These are phyloP conservation scores for Rhagonycha lutea DNA, from an alignment of 2,888 invertebrate species.

Conservation along the genomic window DNA sequence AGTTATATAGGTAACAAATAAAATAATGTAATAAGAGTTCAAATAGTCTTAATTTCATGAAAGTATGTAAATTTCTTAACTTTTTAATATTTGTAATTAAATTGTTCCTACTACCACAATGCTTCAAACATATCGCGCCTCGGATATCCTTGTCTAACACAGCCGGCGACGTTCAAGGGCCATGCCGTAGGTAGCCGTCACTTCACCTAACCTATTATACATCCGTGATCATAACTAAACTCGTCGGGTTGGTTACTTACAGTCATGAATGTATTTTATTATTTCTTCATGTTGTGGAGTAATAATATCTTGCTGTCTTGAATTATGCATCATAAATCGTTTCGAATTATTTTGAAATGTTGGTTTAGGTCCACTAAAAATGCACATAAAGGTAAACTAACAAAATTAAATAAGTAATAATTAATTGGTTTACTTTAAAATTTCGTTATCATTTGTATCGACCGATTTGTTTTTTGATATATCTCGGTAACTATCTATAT, in stretches of 20 bases:
- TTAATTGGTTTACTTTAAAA: conserved; percentile 61
- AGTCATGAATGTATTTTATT: conserved; percentile 83
- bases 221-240: too few species aligned
- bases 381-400: conserved; percentile 12
- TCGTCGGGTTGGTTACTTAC: conserved; percentile 61
- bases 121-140: too few species aligned
- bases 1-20: too few species aligned
- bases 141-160: too few species aligned
- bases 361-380: conserved; percentile 77
- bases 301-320: conserved; percentile 64
- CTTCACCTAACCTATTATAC: too few species aligned
- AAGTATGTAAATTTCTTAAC: too few species aligned
- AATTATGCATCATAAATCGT: conserved; percentile 52
- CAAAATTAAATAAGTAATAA: conserved; percentile 10
- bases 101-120: too few species aligned
- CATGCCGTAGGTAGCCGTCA: too few species aligned
- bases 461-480: conserved; percentile 70
- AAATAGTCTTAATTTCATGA: too few species aligned
- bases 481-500: conserved; percentile 77
- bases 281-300: conserved; percentile 86
- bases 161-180: too few species aligned
- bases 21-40: too few species aligned
- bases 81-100: too few species aligned
- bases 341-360: conserved; percentile 70
- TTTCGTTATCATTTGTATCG: conserved; percentile 70